Base-by-base conservation (phyloP, 2,113 vertebrate species). In the Rana temporaria region DNA sequence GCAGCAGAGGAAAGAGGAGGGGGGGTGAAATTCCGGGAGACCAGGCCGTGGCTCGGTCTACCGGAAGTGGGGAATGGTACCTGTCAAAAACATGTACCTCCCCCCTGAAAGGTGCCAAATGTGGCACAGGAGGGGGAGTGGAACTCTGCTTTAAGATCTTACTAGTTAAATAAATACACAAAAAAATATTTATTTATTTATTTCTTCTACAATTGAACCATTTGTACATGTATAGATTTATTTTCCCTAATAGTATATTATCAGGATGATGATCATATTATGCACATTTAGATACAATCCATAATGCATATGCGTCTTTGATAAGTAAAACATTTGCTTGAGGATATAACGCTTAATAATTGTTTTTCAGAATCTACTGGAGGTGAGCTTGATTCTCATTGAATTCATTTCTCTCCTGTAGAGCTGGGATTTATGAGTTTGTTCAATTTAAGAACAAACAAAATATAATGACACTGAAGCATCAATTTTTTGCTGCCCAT, bases 311-410 rank as follows among this genome's bases (percentile, higher is more conserved):
- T 24, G 3, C 20, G 26, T 55, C 48, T 26, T 18, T 71, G 42
- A 53, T 52, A 22, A 26, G 22, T 71, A 71, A 71, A 18, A 15
- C 48, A 55, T 55, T 71, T 71, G 48, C 68, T 71, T 55, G 38
- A 52, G 16, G 68, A 55, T 71, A 24, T 15, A 72, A 32, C 5
- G 32, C 53, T 52, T 62, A 60, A 38, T 75, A 60, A 62, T 75
- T 75, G 19, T 75, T 75, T 75, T 75, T 9, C 15, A 62, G 57
- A 62, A 75, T n/a, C n/a, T 22, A 62, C 34, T 62, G 57, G 72
- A 75, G 72, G 55, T 60, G 55, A 62, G 72, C 56, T 75, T 30
- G 20, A 38, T 75, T 62, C 56, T 62, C 57, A 60, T 15, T 62
- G 30, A 75, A 75, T 75, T 60, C 20, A 62, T 75, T 42, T 75